Base-by-base conservation (phyloP, 2,888 invertebrate species). In the Orthosia cruda region DNA sequence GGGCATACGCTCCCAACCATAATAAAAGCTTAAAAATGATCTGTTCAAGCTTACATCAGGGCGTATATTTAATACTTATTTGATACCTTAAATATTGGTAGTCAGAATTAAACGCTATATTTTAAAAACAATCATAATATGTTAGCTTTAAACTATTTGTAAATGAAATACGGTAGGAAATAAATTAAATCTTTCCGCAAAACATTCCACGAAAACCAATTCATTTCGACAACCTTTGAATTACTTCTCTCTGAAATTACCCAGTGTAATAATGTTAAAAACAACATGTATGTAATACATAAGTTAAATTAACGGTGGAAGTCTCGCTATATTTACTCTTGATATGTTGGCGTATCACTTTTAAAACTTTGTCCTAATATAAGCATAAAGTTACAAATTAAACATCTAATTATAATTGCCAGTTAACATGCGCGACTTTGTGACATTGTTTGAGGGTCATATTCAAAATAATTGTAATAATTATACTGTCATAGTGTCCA, bases 281-380 rank as follows among this genome's bases (percentile, higher is more conserved):
- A 80, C 74, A 77, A 50, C 69, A 77, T 50, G 50, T 32, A 40
- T n/a, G n/a, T n/a, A n/a, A 32, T 62, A 66, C 52, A 18, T 58
- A 59, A 77, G 66, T 81, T 68, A 72, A 80, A 86, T 83, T 77
- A 78, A 81, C 52, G 72, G 26, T 23, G 63, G 65, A 67, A 87
- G 77, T 72, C 52, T 63, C 55, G 61, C 64, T 59, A 69, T 68
- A 71, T 55, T 61, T 74, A 63, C 74, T n/a, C 70, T 58, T 76
- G 71, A 84, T 80, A 80, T 72, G 73, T 71, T 64, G 66, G 62
- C 63, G 65, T 68, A 72, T 58, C 71, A 73, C 58, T 74, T 61
- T 61, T 66, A 72, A 71, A 85, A 87, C 85, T 85, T 87, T 64
- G 71, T 55, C 62, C 59, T 69, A 50, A 73, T 77, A 66, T n/a